Conservation (phyloP, 1,140 invertebrate species). For the Ips nitidus region DNA sequence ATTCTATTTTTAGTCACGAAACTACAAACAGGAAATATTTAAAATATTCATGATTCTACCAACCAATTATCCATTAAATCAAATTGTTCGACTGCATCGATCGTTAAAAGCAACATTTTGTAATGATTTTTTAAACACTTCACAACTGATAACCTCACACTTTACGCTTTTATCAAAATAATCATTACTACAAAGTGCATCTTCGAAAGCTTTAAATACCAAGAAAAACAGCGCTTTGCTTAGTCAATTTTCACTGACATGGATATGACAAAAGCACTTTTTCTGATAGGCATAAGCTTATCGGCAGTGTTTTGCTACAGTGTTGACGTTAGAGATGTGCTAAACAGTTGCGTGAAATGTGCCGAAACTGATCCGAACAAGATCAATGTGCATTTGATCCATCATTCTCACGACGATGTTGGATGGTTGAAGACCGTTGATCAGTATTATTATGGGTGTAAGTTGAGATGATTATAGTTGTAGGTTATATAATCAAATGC, state of each 20-base stretch:
- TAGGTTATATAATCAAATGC: too few relatives aligned
- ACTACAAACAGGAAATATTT: too few relatives aligned
- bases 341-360: conserved; percentile 14
- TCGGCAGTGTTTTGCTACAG: neutral
- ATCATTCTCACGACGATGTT: conserved; percentile 76
- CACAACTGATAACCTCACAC: too few relatives aligned
- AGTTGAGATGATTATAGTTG: conserved; percentile 3
- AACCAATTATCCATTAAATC: too few relatives aligned
- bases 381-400: conserved; percentile 49
- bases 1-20: too few relatives aligned
- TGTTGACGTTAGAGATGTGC: neutral
- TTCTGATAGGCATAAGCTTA: neutral
- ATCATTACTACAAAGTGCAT: conserved; percentile 4
- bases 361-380: conserved; percentile 13
- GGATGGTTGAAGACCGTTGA: conserved; percentile 85
- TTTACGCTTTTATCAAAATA: neutral
- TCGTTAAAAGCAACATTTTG: too few relatives aligned
- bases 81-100: too few relatives aligned
- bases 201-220: neutral
- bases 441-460: conserved; percentile 72
- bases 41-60: too few relatives aligned
- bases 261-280: neutral
- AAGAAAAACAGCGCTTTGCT: too few relatives aligned
- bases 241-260: neutral
- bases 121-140: too few relatives aligned